These are phyloP conservation scores for Atrichornis clamosus DNA, from an alignment of 2,113 vertebrate genomes.

Conservation along the genomic window DNA sequence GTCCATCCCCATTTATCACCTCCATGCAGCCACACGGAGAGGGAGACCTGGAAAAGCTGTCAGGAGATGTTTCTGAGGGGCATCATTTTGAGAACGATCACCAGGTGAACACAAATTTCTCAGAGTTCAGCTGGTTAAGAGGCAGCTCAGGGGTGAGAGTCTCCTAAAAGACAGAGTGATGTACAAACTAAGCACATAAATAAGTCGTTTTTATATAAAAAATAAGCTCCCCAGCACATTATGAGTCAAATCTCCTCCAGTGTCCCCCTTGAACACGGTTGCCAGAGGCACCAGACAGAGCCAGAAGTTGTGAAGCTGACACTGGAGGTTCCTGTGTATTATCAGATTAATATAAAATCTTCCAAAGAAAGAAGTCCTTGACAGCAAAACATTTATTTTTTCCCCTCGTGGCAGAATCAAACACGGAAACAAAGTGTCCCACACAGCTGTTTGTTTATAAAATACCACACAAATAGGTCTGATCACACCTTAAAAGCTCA, in stretches of 20 bases:
- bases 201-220: background rate
- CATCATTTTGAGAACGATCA: background rate
- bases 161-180: background rate
- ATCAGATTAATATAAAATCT: fast-evolving
- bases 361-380: background rate
- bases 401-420: background rate
- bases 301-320: background rate
- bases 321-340: fast-evolving
- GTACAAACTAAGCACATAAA: background rate
- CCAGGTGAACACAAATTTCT: background rate
- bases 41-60: background rate
- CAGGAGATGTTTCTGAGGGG: background rate
- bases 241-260: background rate
- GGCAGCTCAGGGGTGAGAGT: background rate
- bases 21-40: fast-evolving
- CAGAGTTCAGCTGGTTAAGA: background rate
- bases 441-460: background rate
- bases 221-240: background rate
- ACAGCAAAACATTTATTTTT: background rate
- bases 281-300: background rate
- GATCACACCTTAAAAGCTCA: background rate
- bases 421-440: background rate
- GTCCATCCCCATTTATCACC: background rate
- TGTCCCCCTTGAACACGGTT: fast-evolving
- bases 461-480: background rate